Evolutionary conservation across 2,888 invertebrate species (phyloP).

Genomic region (Stegophylla sp.): DNA sequence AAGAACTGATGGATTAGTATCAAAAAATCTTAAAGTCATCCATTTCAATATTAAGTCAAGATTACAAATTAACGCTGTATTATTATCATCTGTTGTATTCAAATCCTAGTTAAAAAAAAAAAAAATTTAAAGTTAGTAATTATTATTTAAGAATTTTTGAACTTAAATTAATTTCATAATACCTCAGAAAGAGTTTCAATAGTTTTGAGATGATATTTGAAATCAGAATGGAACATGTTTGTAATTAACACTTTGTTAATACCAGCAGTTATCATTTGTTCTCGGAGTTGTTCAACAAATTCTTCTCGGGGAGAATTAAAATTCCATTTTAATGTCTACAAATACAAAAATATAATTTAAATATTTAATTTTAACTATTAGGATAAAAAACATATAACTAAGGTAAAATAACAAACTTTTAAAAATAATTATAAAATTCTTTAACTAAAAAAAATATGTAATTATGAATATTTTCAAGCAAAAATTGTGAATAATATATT

Average conservation of each 20-base stretch:
- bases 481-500: no score
- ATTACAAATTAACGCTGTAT: slow-evolving; percentile 83
- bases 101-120: slow-evolving; percentile 17
- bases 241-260: slow-evolving; percentile 85
- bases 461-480: no score
- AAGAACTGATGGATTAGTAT: slow-evolving; percentile 97
- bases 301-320: slow-evolving; percentile 92
- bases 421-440: no score
- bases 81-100: slow-evolving; percentile 68
- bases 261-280: slow-evolving; percentile 87
- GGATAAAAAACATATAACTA: not conserved
- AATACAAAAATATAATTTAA: slow-evolving; percentile 8
- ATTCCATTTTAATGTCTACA: slow-evolving; percentile 83
- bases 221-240: slow-evolving; percentile 95
- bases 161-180: slow-evolving; percentile 57
- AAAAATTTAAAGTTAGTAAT: slow-evolving; percentile 35
- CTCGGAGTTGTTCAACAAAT: slow-evolving; percentile 88
- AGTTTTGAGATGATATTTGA: slow-evolving; percentile 92
- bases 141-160: slow-evolving; percentile 19
- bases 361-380: not conserved
- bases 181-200: slow-evolving; percentile 85
- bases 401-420: not conserved
- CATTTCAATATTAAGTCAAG: slow-evolving; percentile 95
- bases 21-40: slow-evolving; percentile 95
- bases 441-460: no score